These are phyloP conservation scores for Rhagonycha lutea DNA, from an alignment of 2,888 invertebrate species.

Conservation along the genomic window DNA sequence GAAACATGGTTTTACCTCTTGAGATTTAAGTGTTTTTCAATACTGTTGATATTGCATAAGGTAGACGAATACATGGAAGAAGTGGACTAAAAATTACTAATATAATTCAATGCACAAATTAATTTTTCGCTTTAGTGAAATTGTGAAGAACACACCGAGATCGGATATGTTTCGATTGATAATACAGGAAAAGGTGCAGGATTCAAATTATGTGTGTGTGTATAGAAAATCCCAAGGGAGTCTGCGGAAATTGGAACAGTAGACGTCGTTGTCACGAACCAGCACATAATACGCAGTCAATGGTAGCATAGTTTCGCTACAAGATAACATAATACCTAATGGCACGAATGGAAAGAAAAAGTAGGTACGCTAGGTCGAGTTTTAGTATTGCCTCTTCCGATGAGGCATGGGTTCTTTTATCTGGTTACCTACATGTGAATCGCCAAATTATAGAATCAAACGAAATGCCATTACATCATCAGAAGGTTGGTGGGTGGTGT, in stretches of 20 bases:
- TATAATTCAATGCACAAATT: background rate
- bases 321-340: background rate
- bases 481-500: background rate
- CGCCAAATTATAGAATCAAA: background rate
- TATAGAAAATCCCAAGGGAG: background rate
- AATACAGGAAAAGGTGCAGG: background rate
- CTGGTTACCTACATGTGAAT: too few relatives aligned
- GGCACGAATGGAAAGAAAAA: background rate
- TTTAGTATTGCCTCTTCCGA: background rate
- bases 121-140: background rate
- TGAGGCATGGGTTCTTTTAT: background rate
- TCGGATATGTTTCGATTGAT: background rate
- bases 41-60: background rate
- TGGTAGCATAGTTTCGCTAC: background rate
- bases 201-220: background rate
- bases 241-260: background rate
- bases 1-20: too few relatives aligned
- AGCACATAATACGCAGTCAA: background rate
- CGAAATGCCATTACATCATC: background rate
- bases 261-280: background rate
- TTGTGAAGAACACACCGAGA: background rate
- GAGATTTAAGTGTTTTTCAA: too few relatives aligned
- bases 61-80: background rate
- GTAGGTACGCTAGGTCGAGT: background rate
- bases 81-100: background rate